phyloP scores from a whole-genome alignment of 2,797 vertebrate genomes.

The Ficedula albicollis region DNA sequence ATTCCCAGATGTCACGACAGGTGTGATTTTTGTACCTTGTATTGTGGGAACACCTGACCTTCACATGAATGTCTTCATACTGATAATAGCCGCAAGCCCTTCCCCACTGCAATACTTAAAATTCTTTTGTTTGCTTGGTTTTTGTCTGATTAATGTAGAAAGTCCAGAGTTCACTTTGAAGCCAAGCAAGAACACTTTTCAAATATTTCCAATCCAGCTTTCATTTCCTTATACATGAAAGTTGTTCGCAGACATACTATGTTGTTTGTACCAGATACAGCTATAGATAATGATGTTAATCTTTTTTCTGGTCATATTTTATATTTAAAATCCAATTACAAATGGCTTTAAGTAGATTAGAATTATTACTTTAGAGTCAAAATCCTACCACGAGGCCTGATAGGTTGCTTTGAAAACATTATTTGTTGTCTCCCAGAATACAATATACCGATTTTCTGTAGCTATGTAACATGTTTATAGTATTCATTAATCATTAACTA shows the following conservation, averaged over 20 bases:
- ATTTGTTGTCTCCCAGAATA: not conserved
- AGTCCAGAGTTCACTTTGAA: not conserved
- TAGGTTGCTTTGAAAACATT: not conserved
- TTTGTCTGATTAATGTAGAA: not conserved
- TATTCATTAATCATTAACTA: not conserved
- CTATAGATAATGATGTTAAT: not conserved
- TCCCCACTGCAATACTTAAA: not conserved
- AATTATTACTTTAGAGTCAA: not conserved
- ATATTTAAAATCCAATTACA: constrained; percentile 1
- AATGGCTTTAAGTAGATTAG: not conserved
- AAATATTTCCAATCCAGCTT: not conserved
- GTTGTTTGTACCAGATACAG: not conserved
- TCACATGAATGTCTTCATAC: not conserved
- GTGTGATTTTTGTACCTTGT: not conserved
- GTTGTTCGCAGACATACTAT: not conserved
- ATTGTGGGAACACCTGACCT: not conserved
- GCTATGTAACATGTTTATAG: not conserved
- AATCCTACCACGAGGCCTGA: not conserved
- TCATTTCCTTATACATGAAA: not conserved
- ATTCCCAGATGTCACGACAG: not conserved
- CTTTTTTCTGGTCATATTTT: not conserved
- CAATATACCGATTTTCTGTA: not conserved
- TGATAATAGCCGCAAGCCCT: not conserved
- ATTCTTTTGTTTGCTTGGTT: constrained; percentile 8
- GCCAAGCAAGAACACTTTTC: not conserved